Conservation (phyloP, 2,888 invertebrate genomes). For the Ischnus inquisitorius region DNA sequence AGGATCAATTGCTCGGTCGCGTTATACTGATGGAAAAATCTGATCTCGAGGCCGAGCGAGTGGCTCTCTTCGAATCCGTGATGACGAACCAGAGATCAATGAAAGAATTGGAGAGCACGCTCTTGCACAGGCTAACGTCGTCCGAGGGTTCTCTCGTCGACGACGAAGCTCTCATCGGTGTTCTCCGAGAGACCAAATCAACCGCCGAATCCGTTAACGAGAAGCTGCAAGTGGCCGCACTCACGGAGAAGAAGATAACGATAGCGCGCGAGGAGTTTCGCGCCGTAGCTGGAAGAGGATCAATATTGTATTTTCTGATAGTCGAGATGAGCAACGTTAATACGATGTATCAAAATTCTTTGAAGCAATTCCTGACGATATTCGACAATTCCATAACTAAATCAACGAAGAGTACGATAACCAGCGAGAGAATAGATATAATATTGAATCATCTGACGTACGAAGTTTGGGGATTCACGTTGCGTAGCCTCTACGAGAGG, state of each 20-base stretch:
- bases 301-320: constrained; percentile 97
- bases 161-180: constrained; percentile 97
- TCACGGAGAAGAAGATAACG: constrained; percentile 97
- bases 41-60: constrained; percentile 97
- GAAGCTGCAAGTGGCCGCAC: constrained; percentile 95
- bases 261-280: constrained; percentile 97
- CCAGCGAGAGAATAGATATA: constrained; percentile 94
- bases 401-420: constrained; percentile 93
- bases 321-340: constrained; percentile 99
- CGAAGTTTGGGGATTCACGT: constrained; percentile 97
- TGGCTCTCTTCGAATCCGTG: constrained; percentile 97
- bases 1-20: constrained; percentile 96
- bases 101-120: constrained; percentile 97
- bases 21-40: constrained; percentile 98
- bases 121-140: constrained; percentile 96
- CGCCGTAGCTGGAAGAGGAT: constrained; percentile 97
- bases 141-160: constrained; percentile 97
- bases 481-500: constrained; percentile 96
- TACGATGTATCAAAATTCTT: constrained; percentile 98
- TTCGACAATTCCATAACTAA: constrained; percentile 97
- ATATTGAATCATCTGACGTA: constrained; percentile 96
- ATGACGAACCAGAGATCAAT: constrained; percentile 98
- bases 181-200: constrained; percentile 92
- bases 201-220: constrained; percentile 98
- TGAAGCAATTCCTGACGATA: constrained; percentile 96